Evolutionary conservation across 1,140 invertebrate species (phyloP), one percentile per base, ranked within the genome.

Genomic region (Oscheius sp.): DNA sequence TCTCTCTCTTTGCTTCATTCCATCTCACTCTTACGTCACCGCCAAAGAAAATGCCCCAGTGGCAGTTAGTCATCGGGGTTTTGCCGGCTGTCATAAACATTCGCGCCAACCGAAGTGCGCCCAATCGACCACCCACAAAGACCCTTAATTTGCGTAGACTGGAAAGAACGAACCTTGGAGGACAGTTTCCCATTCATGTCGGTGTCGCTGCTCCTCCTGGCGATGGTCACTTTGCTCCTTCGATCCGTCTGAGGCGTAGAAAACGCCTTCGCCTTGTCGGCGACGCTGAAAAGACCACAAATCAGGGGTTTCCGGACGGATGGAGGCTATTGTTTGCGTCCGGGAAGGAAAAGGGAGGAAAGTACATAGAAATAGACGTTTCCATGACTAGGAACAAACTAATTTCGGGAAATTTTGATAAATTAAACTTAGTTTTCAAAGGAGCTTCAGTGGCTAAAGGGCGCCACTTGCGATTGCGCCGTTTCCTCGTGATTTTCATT

Each of bases 211-310:
- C 42, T 71, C 46, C 59, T 71, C 36, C 62, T 71, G 10, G n/a
- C 32, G 4, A 31, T 29, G 46, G 58, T 34, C 46, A 71, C 61
- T 20, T 71, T 71, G 46, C 52, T 71, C 42, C 52, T 62, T 20
- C 69, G 38, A n/a, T 71, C 58, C 38, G 32, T 46, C 46, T 71
- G 69, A 18, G 69, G 69, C 58, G 69, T 71, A 15, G 52, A 61
- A 46, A 71, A 71, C 28, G 42, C 45, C 32, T 59, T 58, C 34
- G 52, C 59, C 42, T 71, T 71, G 15, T 71, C 69, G 29, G 59
- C 34, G 1, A 71, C 59, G 31, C 69, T 71, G 61, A 63, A 71
- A 71, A 71, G 35, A 15, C 7, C 1, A 13, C n/a, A 55, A 2
- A 20, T 34, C 2, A 28, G n/a, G n/a, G n/a, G 18, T 61, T 61